Percentiles rank a stretch among this genome's conserved stretches.
Evolutionary conservation across 2,888 invertebrate genomes (phyloP).

Genomic region (Polylopha cassiicola): DNA sequence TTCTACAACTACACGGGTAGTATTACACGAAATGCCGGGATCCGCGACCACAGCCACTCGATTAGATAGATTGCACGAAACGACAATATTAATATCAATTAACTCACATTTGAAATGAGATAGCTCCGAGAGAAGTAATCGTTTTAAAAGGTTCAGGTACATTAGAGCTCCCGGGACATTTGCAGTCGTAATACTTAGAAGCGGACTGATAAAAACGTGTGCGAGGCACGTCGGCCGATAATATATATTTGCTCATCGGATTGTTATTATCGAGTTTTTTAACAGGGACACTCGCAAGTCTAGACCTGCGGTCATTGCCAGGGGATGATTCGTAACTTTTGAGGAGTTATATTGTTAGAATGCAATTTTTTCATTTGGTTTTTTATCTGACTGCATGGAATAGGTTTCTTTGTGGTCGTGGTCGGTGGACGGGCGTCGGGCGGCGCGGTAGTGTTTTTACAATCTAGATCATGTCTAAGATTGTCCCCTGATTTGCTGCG

Average conservation of each 20-base stretch:
- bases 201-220: constrained; percentile 48
- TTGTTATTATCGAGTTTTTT: constrained; percentile 54
- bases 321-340: constrained; percentile 72
- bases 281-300: constrained; percentile 43
- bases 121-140: constrained; percentile 50
- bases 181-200: constrained; percentile 53
- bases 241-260: constrained; percentile 57
- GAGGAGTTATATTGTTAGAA: constrained; percentile 43
- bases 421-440: constrained; percentile 57
- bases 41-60: too few relatives aligned
- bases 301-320: constrained; percentile 67
- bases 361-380: constrained; percentile 56
- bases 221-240: constrained; percentile 31
- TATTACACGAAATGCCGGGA: constrained; percentile 7
- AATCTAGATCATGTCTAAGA: constrained; percentile 73
- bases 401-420: constrained; percentile 67
- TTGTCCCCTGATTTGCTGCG: constrained; percentile 63
- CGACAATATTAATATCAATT: constrained; percentile 54
- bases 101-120: constrained; percentile 40
- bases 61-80: constrained; percentile 19
- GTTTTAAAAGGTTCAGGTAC: constrained; percentile 43
- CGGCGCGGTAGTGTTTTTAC: constrained; percentile 61
- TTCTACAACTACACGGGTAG: too few relatives aligned
- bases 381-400: constrained; percentile 57
- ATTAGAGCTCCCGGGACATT: constrained; percentile 46